Base-by-base conservation (phyloP, 1,140 invertebrate genomes). In the Asobara japonica region DNA sequence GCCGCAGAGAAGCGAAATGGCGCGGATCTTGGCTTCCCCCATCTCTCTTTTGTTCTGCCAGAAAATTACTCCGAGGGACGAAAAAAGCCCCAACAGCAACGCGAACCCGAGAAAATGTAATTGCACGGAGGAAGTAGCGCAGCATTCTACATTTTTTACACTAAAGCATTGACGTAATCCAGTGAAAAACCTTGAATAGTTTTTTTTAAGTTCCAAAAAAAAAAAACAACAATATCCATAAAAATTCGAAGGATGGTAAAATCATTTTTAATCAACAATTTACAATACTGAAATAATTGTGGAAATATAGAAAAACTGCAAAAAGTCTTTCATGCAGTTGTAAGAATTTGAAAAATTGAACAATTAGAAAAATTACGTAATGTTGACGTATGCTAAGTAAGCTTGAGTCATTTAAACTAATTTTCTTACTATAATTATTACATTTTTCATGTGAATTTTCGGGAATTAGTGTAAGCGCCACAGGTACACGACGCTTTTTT, bases 401-500 rank as follows among this genome's bases (percentile, higher is more conserved):
- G n/a, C n/a, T n/a, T n/a, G n/a, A n/a, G n/a, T n/a, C n/a, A n/a
- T n/a, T n/a, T n/a, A n/a, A n/a, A n/a, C n/a, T n/a, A 6, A 36
- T 36, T 36, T 36, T 36, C 11, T 36, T 36, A 11, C 31, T 11
- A 36, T 6, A 36, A 36, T 6, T 6, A 36, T 36, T 11, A 18
- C 16, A 51, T n/a, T 51, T 51, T 3, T 16, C 1, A 18, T 20
- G 1, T 8, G 36, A 38, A 38, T 68, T 18, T 16, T 29, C 22
- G 20, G 2, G 2, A 48, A 51, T 56, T 48, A 33, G n/a, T n/a
- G 45, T 1, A 5, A 16, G 7, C 20, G 7, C 20, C 45, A 5
- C 3, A 18, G 45, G 7, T 2, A 51, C 66, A 51, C 69, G 62
- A 66, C 73, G 74, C 76, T 64, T 74, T 72, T 73, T 79, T 81